Conservation (phyloP, 2,113 vertebrate genomes). For the Balaeniceps rex region DNA sequence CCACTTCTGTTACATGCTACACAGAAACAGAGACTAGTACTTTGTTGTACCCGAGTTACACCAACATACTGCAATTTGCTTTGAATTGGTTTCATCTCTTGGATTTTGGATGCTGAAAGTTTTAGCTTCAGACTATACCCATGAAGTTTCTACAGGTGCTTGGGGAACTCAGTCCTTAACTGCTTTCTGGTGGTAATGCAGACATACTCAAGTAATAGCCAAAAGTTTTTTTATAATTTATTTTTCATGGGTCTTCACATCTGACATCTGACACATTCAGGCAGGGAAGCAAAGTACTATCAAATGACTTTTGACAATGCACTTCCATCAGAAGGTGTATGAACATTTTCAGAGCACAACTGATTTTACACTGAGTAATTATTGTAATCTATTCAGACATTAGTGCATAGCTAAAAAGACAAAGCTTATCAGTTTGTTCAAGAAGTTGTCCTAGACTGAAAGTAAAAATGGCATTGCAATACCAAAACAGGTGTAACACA, state of each 20-base stretch:
- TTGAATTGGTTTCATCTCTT: not conserved
- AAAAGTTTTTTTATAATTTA: not conserved
- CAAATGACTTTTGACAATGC: not conserved
- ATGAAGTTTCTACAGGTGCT: not conserved
- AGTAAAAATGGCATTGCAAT: not conserved
- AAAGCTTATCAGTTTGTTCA: not conserved
- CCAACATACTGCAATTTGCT: not conserved
- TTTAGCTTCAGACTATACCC: not conserved
- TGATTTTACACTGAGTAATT: not conserved
- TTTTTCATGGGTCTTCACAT: not conserved
- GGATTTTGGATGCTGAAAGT: not conserved
- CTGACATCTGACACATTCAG: rapidly evolving
- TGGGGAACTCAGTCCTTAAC: not conserved
- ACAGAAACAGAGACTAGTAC: no score
- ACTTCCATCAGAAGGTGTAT: not conserved
- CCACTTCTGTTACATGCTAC: rapidly evolving
- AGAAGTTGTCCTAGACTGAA: not conserved
- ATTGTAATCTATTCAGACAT: not conserved
- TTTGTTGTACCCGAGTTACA: not conserved
- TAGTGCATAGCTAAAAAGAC: not conserved
- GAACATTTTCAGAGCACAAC: not conserved
- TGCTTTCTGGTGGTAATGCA: not conserved
- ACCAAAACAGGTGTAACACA: not conserved
- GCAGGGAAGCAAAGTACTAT: rapidly evolving
- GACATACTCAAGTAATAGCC: not conserved